Base-by-base conservation (phyloP, 2,113 vertebrate genomes). In the Sceloporus undulatus region DNA sequence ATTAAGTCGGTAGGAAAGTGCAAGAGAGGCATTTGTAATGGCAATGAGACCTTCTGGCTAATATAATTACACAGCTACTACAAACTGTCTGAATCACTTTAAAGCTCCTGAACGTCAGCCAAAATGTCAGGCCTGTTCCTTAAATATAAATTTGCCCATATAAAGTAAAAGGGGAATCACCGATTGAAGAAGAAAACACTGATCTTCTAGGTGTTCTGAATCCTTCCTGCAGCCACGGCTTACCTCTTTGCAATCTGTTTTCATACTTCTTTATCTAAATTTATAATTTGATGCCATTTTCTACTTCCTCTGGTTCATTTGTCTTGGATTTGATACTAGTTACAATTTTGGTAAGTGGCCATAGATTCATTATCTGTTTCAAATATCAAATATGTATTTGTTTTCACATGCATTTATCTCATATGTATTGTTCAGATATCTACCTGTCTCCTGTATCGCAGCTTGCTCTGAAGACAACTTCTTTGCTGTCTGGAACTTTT, bases 391-490 rank as follows among this genome's bases (percentile, higher is more conserved):
- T 52, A 87, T 48, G 7, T 9, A 85, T 4, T 80, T 86, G 48
- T 71, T 71, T 70, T 54, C n/a, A 54, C 16, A 21, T 40, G 54
- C 18, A 92, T 92, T 92, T 91, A 34, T 82, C 66, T 9, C 82
- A 71, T 80, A 74, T 87, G 65, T 88, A 59, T 7, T 84, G 59
- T 40, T 90, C 38, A 91, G 23, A 84, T 85, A 85, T 90, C 88
- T 92, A 48, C 0, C 40, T 86, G 14, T 87, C 38, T 77, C 74
- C 88, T 0, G 21, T 80, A 85, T 79, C 82, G 34, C 78, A 93
- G 92, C 19, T 92, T 54, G 82, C 73, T 87, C 92, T 90, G 76
- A 79, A 90, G 91, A 92, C 56, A 93, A 59, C 10, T 40, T 62
- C 25, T 38, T 76, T 52, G 11, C 87, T 92, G 92, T 91, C 56